These are phyloP conservation scores for Siderastrea siderea DNA, from an alignment of 92 coral and sea anemone species.

Conservation along the genomic window DNA sequence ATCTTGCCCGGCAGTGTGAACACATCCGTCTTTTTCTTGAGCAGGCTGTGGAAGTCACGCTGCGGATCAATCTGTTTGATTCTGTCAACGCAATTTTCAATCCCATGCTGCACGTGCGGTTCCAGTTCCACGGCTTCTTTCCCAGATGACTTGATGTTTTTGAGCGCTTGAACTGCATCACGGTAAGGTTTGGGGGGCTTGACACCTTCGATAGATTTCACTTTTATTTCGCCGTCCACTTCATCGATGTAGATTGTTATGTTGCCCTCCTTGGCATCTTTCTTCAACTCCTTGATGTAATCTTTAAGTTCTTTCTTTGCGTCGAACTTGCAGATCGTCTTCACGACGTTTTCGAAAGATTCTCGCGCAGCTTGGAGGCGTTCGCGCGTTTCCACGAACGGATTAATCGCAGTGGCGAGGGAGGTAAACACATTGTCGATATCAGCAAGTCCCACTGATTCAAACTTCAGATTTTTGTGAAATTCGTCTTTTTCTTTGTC, in stretches of 20 bases:
- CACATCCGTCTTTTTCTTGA: constrained; percentile 64
- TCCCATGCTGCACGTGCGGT: constrained; percentile 78
- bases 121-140: constrained; percentile 64
- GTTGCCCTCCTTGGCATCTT: constrained; percentile 83
- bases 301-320: constrained; percentile 75
- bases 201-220: constrained; percentile 76
- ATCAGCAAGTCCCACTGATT: constrained; percentile 73
- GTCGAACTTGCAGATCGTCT: constrained; percentile 69
- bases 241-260: constrained; percentile 80
- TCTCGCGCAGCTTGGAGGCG: constrained; percentile 80
- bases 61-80: constrained; percentile 72
- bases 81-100: constrained; percentile 69
- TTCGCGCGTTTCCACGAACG: constrained; percentile 75
- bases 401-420: constrained; percentile 69
- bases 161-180: constrained; percentile 82
- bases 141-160: constrained; percentile 70
- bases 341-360: constrained; percentile 73
- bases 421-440: constrained; percentile 78
- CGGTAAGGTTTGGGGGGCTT: constrained; percentile 86
- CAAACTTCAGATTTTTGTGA: constrained; percentile 79
- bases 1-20: constrained; percentile 79
- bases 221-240: constrained; percentile 66
- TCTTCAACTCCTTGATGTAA: constrained; percentile 80
- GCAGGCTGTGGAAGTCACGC: constrained; percentile 75
- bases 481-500: constrained; percentile 64